Evolutionary conservation across 2,888 invertebrate genomes (phyloP).

Genomic region (Watsonalla cultraria): DNA sequence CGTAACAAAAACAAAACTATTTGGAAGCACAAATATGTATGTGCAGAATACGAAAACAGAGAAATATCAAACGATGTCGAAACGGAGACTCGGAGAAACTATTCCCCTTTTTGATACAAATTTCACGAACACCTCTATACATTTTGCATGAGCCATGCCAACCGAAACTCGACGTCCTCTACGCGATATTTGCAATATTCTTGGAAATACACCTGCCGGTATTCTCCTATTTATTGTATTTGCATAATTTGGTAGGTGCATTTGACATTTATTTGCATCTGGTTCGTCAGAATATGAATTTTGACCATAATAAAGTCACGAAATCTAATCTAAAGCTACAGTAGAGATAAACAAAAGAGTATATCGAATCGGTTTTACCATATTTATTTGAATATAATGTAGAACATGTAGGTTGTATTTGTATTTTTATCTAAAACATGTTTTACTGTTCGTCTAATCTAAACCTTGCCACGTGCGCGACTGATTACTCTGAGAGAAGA

Average conservation of each 20-base stretch:
- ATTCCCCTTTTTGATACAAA: conserved; percentile 48
- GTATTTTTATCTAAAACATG: no score
- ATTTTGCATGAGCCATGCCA: conserved; percentile 66
- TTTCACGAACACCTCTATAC: conserved; percentile 53
- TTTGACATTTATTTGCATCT: neutral
- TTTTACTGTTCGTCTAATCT: no score
- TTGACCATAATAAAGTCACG: neutral
- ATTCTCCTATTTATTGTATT: conserved; percentile 9
- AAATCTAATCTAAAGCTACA: no score
- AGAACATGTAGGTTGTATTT: no score
- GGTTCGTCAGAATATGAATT: neutral
- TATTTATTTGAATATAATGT: no score
- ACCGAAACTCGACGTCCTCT: conserved; percentile 33
- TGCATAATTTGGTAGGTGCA: neutral
- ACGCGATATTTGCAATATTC: conserved; percentile 40
- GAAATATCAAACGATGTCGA: conserved; percentile 44
- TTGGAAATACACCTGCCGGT: conserved; percentile 20
- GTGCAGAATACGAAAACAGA: conserved; percentile 27
- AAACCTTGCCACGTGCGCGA: no score
- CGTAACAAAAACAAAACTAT: conserved; percentile 20
- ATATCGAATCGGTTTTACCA: no score
- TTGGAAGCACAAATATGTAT: conserved; percentile 12
- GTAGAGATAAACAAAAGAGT: no score
- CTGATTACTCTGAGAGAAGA: no score
- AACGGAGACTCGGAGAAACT: conserved; percentile 39